A percentile compares a stretch with the other conserved stretches of the same genome.
phyloP scores from a whole-genome alignment of 2,113 vertebrate genomes.

The Egretta garzetta region DNA sequence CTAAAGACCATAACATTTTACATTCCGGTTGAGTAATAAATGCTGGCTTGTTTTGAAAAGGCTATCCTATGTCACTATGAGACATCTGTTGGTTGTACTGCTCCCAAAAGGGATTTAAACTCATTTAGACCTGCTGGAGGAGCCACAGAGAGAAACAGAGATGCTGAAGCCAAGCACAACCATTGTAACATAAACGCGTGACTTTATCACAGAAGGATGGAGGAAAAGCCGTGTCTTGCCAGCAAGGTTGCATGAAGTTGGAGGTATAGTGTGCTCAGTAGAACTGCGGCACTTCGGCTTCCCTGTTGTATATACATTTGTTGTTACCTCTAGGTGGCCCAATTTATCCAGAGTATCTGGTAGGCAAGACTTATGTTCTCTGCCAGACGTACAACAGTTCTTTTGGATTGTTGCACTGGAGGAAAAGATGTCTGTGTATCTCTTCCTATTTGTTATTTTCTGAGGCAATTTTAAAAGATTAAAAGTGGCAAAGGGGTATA shows the following conservation, averaged over 20 bases:
- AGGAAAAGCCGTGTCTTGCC: neutral
- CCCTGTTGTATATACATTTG: neutral
- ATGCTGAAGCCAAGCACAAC: neutral
- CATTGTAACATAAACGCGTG: neutral
- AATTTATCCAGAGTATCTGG: conserved; percentile 54
- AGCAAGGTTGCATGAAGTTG: neutral
- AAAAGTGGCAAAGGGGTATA: neutral
- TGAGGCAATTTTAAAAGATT: neutral
- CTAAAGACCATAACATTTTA: conserved; percentile 50
- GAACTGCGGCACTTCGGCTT: neutral
- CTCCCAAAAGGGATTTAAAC: conserved; percentile 21
- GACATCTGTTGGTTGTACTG: conserved; percentile 29
- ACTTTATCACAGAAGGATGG: neutral
- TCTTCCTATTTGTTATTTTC: neutral
- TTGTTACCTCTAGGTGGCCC: conserved; percentile 64
- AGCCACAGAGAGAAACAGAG: neutral
- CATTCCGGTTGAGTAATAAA: conserved; percentile 57
- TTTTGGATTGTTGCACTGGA: neutral
- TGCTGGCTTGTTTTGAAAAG: conserved; percentile 56
- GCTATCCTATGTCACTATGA: neutral
- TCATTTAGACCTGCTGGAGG: conserved; percentile 26
- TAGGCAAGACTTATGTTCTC: neutral
- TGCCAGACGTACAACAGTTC: neutral
- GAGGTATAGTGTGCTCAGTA: rapidly evolving
- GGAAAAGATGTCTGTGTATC: neutral